These are phyloP conservation scores for Clavelina lepadiformis DNA, from an alignment of 23 tunicate genomes.

Conservation along the genomic window DNA sequence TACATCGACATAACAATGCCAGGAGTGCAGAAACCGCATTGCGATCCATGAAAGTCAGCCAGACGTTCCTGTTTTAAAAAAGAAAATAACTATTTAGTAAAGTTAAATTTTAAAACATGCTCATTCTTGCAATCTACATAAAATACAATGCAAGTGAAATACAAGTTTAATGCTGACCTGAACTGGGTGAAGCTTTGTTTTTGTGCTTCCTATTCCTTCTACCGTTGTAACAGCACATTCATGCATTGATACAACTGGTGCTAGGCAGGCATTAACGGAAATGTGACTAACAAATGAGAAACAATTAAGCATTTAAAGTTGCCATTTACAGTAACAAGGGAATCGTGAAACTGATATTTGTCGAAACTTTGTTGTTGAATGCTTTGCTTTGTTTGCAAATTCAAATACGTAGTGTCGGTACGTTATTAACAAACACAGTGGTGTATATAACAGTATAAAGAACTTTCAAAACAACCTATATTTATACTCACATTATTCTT, in stretches of 20 bases:
- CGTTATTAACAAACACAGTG: too few species aligned
- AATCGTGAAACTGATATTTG: too few species aligned
- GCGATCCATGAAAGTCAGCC: constrained; percentile 86
- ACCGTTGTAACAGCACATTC: constrained; percentile 88
- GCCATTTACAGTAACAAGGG: background rate
- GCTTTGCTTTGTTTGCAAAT: too few species aligned
- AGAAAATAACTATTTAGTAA: background rate
- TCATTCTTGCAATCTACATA: too few species aligned
- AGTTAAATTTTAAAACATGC: background rate
- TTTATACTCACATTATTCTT: too few species aligned
- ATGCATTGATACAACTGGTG: constrained; percentile 76
- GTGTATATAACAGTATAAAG: too few species aligned
- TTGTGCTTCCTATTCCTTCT: constrained; percentile 94
- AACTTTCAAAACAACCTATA: too few species aligned
- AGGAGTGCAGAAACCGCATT: constrained; percentile 98
- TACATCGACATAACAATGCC: constrained; percentile 99
- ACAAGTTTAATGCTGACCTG: constrained; percentile 44
- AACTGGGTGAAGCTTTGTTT: constrained; percentile 76
- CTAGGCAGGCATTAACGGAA: constrained; percentile 87
- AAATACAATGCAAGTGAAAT: too few species aligned
- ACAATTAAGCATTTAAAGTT: background rate
- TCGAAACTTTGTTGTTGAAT: too few species aligned
- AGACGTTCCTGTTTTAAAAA: constrained; percentile 78
- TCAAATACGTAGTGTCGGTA: too few species aligned
- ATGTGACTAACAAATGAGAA: constrained; percentile 37